phyloP scores from a whole-genome alignment of 2,113 vertebrate genomes.

The Chaetura pelagica region DNA sequence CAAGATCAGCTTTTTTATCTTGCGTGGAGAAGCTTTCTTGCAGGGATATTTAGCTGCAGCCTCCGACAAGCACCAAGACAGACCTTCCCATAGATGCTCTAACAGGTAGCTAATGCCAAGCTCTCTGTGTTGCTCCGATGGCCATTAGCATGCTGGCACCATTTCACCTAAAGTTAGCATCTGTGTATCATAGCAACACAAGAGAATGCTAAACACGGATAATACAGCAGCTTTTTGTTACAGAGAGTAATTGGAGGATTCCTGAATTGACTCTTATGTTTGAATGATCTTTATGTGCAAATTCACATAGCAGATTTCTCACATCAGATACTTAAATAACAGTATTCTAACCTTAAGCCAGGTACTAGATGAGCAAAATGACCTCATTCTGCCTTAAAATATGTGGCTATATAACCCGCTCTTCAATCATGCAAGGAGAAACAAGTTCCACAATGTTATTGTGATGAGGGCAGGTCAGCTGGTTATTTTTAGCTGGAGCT shows the following conservation, averaged over 20 bases:
- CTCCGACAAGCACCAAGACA: not conserved
- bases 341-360: not conserved
- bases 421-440: constrained; percentile 37
- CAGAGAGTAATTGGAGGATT: not conserved
- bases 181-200: constrained; percentile 40
- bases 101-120: not conserved
- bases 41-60: not conserved
- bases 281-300: not conserved
- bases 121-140: not conserved
- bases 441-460: constrained; percentile 9
- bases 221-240: not conserved
- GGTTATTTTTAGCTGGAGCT: constrained; percentile 53
- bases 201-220: not conserved
- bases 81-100: not conserved
- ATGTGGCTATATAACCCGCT: not conserved
- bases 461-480: constrained; percentile 47
- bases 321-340: not conserved
- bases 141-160: not conserved
- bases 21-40: not conserved
- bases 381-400: not conserved
- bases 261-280: not conserved
- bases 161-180: not conserved
- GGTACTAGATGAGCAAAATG: not conserved
- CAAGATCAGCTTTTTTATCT: not conserved
- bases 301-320: not conserved